These are phyloP conservation scores for Leucophenga maculata DNA, from an alignment of 2,888 invertebrate genomes.

Conservation along the genomic window DNA sequence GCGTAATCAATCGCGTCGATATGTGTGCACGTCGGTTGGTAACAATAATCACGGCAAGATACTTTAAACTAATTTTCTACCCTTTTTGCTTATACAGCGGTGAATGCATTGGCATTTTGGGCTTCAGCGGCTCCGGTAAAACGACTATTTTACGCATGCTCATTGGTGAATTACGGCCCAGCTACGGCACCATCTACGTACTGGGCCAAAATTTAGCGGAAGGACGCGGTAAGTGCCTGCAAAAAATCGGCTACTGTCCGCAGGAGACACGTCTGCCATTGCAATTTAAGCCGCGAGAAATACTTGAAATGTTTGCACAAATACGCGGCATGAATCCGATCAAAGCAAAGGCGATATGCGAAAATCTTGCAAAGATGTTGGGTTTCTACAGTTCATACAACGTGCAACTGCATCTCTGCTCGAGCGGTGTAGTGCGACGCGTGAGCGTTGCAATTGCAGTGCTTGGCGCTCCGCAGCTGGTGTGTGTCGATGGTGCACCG, in stretches of 20 bases:
- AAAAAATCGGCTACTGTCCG: slow-evolving; percentile 50
- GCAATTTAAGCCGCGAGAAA: slow-evolving; percentile 45
- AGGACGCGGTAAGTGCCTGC: slow-evolving; percentile 33
- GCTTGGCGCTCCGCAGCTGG: slow-evolving; percentile 44
- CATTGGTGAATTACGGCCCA: slow-evolving; percentile 31
- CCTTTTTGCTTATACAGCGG: slow-evolving; percentile 29
- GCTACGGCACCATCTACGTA: slow-evolving; percentile 46
- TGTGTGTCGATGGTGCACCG: slow-evolving; percentile 49
- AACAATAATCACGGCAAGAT: too few relatives aligned
- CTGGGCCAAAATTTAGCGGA: slow-evolving; percentile 31
- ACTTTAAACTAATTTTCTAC: not conserved
- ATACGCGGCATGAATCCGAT: slow-evolving; percentile 42
- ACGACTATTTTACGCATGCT: slow-evolving; percentile 43
- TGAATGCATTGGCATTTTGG: slow-evolving; percentile 50
- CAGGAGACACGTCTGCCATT: slow-evolving; percentile 35
- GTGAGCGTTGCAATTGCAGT: slow-evolving; percentile 48
- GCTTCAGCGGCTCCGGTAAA: slow-evolving; percentile 48
- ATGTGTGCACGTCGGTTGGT: slow-evolving; percentile 17
- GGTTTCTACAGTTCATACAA: slow-evolving; percentile 43
- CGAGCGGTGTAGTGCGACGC: slow-evolving; percentile 46
- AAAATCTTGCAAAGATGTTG: slow-evolving; percentile 44
- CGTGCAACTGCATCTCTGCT: slow-evolving; percentile 34
- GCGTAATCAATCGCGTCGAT: slow-evolving; percentile 41
- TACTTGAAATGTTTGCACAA: slow-evolving; percentile 40
- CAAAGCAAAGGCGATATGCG: slow-evolving; percentile 25